Percentiles rank a stretch among this genome's conserved stretches.
These are phyloP conservation scores for Peucedramus taeniatus DNA, from an alignment of 2,113 vertebrate species.

Conservation along the genomic window DNA sequence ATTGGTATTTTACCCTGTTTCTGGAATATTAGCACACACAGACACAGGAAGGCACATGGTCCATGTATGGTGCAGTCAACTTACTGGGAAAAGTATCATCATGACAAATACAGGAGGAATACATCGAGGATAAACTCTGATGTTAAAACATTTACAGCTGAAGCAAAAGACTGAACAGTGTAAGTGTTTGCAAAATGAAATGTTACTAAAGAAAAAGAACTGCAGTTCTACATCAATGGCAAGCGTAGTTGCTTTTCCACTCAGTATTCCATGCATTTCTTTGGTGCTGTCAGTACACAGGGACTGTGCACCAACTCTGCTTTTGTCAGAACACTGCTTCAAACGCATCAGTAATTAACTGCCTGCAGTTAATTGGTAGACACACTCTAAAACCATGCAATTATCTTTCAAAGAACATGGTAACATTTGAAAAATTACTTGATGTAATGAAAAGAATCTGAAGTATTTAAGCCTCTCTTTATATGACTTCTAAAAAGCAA, in stretches of 20 bases:
- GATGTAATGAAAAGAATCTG: not conserved
- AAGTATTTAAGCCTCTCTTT: not conserved
- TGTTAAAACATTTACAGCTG: constrained; percentile 20
- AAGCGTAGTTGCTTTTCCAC: constrained; percentile 85
- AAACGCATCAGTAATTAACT: constrained; percentile 54
- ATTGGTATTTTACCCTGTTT: not conserved
- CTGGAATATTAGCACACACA: not conserved
- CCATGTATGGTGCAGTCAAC: not conserved
- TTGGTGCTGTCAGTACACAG: constrained; percentile 68
- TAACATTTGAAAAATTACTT: not conserved
- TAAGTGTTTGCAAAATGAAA: constrained; percentile 38
- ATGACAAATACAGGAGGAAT: not conserved
- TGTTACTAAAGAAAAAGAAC: constrained; percentile 37
- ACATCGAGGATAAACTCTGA: constrained; percentile 31
- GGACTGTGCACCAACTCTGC: constrained; percentile 25
- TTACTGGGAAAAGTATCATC: not conserved
- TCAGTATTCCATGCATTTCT: constrained; percentile 71
- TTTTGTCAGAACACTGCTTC: constrained; percentile 42
- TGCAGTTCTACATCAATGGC: constrained; percentile 90
- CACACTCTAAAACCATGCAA: constrained; percentile 58
- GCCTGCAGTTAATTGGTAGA: constrained; percentile 30
- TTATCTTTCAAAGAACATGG: not conserved
- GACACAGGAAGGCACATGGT: not conserved
- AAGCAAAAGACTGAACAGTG: constrained; percentile 36
- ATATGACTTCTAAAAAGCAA: not conserved